phyloP scores from a whole-genome alignment of 1,140 invertebrate species.

The Lutraria rhynchaena region DNA sequence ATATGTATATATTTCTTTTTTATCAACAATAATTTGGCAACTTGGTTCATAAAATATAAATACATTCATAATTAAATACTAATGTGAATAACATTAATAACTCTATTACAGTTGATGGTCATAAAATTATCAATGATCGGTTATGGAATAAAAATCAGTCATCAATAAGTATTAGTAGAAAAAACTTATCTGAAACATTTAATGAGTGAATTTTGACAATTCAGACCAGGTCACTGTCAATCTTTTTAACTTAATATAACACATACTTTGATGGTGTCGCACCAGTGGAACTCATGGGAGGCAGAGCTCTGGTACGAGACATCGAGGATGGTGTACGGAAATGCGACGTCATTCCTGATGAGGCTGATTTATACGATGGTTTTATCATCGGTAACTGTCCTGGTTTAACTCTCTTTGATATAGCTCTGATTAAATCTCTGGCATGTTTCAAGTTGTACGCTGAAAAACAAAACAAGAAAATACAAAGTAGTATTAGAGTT shows the following conservation, averaged over 20 bases:
- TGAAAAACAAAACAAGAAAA: conserved; percentile 53
- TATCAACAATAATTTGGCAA: no score
- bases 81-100: no score
- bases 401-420: conserved; percentile 78
- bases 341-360: not conserved
- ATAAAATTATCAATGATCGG: no score
- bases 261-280: not conserved
- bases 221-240: no score
- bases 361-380: conserved; percentile 8
- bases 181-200: no score
- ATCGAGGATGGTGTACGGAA: not conserved
- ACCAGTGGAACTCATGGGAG: not conserved
- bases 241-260: not conserved
- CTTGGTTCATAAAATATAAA: no score
- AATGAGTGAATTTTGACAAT: no score
- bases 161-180: no score
- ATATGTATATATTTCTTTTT: no score
- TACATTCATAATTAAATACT: no score
- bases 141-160: no score
- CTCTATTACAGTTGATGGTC: no score
- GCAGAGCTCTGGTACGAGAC: conserved; percentile 1
- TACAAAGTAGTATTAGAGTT: not conserved
- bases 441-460: conserved; percentile 80
- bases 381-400: conserved; percentile 45
- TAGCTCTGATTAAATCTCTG: conserved; percentile 79